Base-by-base conservation (phyloP, 2,888 invertebrate genomes). In the Chironomus tentans region DNA sequence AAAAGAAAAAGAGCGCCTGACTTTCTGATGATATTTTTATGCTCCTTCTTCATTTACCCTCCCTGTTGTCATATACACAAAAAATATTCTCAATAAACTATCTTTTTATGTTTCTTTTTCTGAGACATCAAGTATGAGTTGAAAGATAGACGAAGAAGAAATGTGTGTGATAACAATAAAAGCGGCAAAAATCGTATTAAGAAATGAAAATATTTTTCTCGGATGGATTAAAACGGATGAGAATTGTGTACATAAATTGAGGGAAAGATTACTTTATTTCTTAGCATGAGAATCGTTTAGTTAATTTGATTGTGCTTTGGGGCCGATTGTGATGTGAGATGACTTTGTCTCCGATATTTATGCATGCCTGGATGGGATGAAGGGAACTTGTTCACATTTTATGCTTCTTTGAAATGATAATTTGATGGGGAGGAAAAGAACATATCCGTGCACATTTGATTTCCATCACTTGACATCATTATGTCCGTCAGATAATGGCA, bases 121-220 rank as follows among this genome's bases (percentile, higher is more conserved):
- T 46, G 38, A 68, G 28, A 46, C 65, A 65, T 65, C 65, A 68
- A 13, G 38, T 38, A 38, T 38, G 38, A 38, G 38, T 10, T 38
- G 10, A 38, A 10, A 10, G 5, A 28, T 28, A 28, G 38, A 38
- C 38, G 38, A 2, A 38, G 1, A 38, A 38, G 38, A 38, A 28
- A 28, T 38, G n/a, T 74, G 68, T 68, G 68, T 65, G 74, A 68
- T 74, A 74, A 68, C 74, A 74, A 74, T 65, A 65, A 74, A 70
- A 74, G 65, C 65, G 65, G 68, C 65, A 65, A 74, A 68, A 74
- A 74, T 74, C 74, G 68, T 68, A 74, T 74, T 74, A 74, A 74
- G 74, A 68, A 68, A 74, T 74, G 74, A 74, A 68, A 74, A 68
- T 38, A 65, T 68, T 74, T 46, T 65, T 21, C n/a, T 24, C 22